Base-by-base conservation (phyloP, 2,888 invertebrate genomes). In the Acrobasis suavella region DNA sequence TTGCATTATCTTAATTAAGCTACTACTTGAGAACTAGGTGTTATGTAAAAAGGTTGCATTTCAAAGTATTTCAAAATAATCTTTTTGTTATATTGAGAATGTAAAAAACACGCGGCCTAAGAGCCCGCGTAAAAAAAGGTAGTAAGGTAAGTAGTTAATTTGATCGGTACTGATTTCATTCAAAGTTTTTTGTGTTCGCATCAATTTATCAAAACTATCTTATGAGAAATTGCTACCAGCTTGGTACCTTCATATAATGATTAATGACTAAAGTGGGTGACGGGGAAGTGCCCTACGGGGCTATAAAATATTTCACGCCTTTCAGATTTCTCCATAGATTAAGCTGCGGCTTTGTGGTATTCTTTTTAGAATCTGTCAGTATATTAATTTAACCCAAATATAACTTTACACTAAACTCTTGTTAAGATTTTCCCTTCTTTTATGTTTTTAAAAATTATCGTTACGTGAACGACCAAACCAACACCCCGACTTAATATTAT, bases 351-450 rank as follows among this genome's bases (percentile, higher is more conserved):
- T 52, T 32, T n/a, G 0, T 3, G 52, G 22, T 32, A 51, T 51
- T 51, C n/a, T 12, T 51, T 51, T 17, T 15, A 22, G 32, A 32
- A 8, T 32, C 32, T 32, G 32, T 50, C 56, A 49, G 17, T 50
- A 62, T 7, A 32, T 7, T 32, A 32, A 32, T 7, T 32, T 32
- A 6, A 32, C 32, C 32, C 7, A 7, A 32, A 32, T 7, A 32
- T 22, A 3, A 22, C 3, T 22, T 22, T 22, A 2, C 22, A 22
- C 22, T 22, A 22, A 22, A 22, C 22, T 63, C 70, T 68, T 73
- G 17, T 51, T 1, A 16, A 3, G 22, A 22, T 22, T 22, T 1
- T 22, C 22, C 22, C 22, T 1, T 22, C 22, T 22, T 22, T 22
- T 22, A 1, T 22, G 22, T 22, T 22, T 22, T 22, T 22, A 22